phyloP scores from a whole-genome alignment of 1,140 invertebrate species.

The Heterodera carotae region DNA sequence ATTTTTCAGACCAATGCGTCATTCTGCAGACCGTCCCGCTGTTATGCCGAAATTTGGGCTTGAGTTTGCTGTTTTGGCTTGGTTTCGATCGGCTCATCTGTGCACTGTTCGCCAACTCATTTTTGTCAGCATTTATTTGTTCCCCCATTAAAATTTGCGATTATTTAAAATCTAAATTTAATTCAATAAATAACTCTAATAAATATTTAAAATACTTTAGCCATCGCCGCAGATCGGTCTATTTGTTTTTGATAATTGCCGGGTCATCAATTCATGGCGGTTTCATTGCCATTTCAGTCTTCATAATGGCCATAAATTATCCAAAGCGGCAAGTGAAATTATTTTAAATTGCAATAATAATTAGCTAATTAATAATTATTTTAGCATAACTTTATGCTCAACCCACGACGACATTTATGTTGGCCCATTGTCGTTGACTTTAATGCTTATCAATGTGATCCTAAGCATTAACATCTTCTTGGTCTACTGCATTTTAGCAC shows the following conservation, averaged over 20 bases:
- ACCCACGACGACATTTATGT: slow-evolving; percentile 12
- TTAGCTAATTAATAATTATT: not conserved
- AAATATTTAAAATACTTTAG: not conserved
- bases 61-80: not conserved
- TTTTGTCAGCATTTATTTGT: not conserved
- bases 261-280: not conserved
- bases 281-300: not conserved
- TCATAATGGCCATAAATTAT: not conserved
- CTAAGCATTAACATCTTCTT: not conserved
- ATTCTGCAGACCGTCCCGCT: not conserved
- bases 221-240: not conserved
- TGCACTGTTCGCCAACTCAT: not conserved
- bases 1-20: not conserved
- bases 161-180: no score
- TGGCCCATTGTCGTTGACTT: not conserved
- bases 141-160: no score
- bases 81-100: not conserved
- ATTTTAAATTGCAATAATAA: not conserved
- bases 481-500: not conserved
- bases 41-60: not conserved
- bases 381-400: not conserved
- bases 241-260: not conserved
- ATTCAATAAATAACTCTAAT: not conserved
- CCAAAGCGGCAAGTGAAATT: not conserved
- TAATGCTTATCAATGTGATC: not conserved